Evolutionary conservation across 2,888 invertebrate genomes (phyloP).

Genomic region (Spialia ferax): DNA sequence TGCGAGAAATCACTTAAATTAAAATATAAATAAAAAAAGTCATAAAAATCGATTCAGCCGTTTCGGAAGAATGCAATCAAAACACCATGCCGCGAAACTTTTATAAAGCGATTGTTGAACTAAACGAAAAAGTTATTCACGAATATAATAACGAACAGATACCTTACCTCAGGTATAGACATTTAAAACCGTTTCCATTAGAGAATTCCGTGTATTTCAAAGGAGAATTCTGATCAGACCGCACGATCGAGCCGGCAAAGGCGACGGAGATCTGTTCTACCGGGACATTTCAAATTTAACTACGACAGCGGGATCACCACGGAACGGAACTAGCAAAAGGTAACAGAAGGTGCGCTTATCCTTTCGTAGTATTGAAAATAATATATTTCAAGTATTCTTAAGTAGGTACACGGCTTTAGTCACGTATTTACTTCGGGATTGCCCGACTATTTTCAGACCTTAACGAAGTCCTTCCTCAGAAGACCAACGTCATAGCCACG

Average conservation of each 20-base stretch:
- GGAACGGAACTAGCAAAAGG: neutral
- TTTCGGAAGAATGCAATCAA: too few relatives aligned
- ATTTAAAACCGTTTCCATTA: conserved; percentile 23
- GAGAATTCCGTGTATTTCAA: conserved; percentile 16
- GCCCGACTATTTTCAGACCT: too few relatives aligned
- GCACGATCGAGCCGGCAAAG: conserved; percentile 24
- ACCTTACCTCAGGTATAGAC: neutral
- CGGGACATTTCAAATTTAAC: conserved; percentile 34
- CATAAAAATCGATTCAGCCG: too few relatives aligned
- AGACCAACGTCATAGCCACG: too few relatives aligned
- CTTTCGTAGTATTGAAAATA: neutral
- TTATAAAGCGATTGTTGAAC: neutral
- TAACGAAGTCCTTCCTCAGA: too few relatives aligned
- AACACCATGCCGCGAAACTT: too few relatives aligned
- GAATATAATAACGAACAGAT: neutral
- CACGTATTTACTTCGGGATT: too few relatives aligned
- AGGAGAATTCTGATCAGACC: conserved; percentile 31
- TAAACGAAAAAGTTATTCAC: neutral
- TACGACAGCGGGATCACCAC: conserved; percentile 12
- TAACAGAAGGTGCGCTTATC: neutral
- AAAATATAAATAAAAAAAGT: too few relatives aligned
- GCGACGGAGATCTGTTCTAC: conserved; percentile 13
- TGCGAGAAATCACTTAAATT: too few relatives aligned
- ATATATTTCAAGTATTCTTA: too few relatives aligned
- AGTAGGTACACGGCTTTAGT: too few relatives aligned